Base-by-base conservation (phyloP, 2,888 invertebrate species). In the Lutraria lutraria region DNA sequence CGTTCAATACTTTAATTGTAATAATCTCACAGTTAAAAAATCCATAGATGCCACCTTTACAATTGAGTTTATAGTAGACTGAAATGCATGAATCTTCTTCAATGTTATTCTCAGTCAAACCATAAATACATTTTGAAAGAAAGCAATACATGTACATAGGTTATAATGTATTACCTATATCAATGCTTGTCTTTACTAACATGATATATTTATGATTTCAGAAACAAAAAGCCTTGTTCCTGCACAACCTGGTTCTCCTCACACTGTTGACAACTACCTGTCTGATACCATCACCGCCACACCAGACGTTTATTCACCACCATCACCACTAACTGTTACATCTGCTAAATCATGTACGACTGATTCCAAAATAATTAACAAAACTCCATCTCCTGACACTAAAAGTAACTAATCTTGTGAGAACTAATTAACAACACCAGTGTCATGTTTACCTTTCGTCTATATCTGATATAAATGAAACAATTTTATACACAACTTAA, bases 281-380 rank as follows among this genome's bases (percentile, higher is more conserved):
- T 87, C 85, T 21, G 91, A 91, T 34, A 91, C 91, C 68, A 43
- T 84, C 83, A 91, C 91, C 13, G 81, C 87, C 31, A 89, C 91
- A 16, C 89, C 91, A 3, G 88, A 90, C 81, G 86, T 81, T 63
- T 79, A 52, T 63, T 81, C 83, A 68, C n/a, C 81, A 31, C 21
- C 53, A 25, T 88, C 88, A 13, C 84, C 88, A 31, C 52, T 81
- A 80, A 86, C 88, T 34, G n/a, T 72, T 54, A n/a, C 31, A 10
- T 83, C 76, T 29, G 31, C 29, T 68, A 52, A 72, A 83, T 72
- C 54, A 54, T 25, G 31, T 21, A 16, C 13, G 16, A 53, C 76
- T 76, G 52, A 76, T 54, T 25, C 19, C 21, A 29, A 68, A 83
- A 12, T 25, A 16, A 43, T 21, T 31, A 10, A 76, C 76, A 76